These are phyloP conservation scores for Thamnophis sirtalis DNA, from an alignment of 2,113 vertebrate genomes.

Conservation along the genomic window DNA sequence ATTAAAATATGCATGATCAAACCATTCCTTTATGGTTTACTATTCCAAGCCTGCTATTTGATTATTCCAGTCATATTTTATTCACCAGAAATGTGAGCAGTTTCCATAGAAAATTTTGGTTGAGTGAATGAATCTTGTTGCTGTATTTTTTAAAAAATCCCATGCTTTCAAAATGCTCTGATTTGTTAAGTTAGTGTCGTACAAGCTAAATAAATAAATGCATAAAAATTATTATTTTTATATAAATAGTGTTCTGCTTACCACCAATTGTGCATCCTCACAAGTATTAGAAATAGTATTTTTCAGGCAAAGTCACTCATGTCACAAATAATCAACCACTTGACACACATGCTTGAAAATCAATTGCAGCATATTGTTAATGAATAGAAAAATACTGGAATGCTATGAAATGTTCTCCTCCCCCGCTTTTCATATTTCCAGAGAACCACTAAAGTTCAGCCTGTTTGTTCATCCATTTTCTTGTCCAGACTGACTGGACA, in stretches of 20 bases:
- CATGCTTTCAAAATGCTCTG: not conserved
- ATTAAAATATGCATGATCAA: not conserved
- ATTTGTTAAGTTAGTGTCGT: not conserved
- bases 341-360: not conserved
- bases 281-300: not conserved
- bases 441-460: not conserved
- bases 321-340: not conserved
- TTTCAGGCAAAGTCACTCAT: not conserved
- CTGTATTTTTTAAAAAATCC: not conserved
- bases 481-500: not conserved
- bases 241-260: not conserved
- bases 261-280: not conserved
- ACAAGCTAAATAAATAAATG: not conserved
- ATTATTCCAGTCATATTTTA: not conserved
- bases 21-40: not conserved
- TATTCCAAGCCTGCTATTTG: not conserved
- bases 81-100: not conserved
- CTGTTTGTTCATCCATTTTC: not conserved
- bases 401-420: not conserved
- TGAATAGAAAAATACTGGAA: not conserved
- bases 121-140: not conserved
- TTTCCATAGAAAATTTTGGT: not conserved
- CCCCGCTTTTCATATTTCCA: not conserved
- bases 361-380: not conserved
- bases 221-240: too few species aligned